These are phyloP conservation scores for Proteles cristata DNA, from an alignment of 2,113 vertebrate genomes.

Conservation along the genomic window DNA sequence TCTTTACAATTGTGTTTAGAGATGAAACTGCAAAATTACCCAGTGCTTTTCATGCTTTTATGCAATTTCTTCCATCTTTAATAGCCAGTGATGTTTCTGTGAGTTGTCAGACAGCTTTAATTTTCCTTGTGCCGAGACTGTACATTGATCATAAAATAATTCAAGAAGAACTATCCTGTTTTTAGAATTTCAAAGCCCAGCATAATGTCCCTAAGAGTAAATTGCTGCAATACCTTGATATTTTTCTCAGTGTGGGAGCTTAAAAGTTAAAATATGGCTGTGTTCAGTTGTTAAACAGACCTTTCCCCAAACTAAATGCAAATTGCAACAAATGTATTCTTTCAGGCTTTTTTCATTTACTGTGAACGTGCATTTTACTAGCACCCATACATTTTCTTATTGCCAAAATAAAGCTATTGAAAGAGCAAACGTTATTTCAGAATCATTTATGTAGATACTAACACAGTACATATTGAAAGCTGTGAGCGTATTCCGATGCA, in stretches of 20 bases:
- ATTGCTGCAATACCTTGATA: constrained; percentile 44
- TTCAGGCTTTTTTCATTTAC: not conserved
- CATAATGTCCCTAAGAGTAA: constrained; percentile 59
- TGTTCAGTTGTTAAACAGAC: constrained; percentile 65
- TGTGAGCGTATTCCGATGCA: not conserved
- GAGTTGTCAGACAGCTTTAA: constrained; percentile 71
- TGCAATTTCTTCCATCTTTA: constrained; percentile 66
- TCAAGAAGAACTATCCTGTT: constrained; percentile 51
- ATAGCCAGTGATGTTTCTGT: constrained; percentile 56
- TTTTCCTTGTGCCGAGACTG: constrained; percentile 41
- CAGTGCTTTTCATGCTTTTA: constrained; percentile 67
- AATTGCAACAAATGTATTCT: constrained; percentile 65
- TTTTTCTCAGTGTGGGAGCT: constrained; percentile 52
- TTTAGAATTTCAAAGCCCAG: constrained; percentile 71
- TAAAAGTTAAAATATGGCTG: constrained; percentile 58
- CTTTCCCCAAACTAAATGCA: constrained; percentile 69
- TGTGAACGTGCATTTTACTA: constrained; percentile 17
- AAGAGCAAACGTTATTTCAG: constrained; percentile 49
- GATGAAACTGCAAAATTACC: constrained; percentile 71
- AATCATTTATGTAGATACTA: constrained; percentile 43
- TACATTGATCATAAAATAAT: constrained; percentile 69
- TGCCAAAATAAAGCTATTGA: constrained; percentile 59
- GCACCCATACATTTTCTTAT: constrained; percentile 35
- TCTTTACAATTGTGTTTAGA: constrained; percentile 56
- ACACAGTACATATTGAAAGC: not conserved